Base-by-base conservation (phyloP, 2,797 vertebrate species). In the Gila robusta region DNA sequence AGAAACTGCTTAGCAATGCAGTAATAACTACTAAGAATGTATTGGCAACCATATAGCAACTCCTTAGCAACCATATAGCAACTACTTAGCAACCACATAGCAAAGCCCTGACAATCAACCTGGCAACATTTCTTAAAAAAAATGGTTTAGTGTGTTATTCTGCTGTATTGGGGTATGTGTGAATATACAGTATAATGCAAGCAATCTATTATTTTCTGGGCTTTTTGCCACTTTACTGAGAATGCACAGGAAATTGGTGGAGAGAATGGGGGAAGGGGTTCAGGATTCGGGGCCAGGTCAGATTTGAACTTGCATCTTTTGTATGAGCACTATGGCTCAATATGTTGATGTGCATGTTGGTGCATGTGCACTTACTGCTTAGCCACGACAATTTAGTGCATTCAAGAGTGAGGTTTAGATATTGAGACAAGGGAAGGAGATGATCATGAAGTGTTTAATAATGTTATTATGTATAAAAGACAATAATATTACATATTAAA, bases 161-260 rank as follows among this genome's bases (percentile, higher is more conserved):
- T 79, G 77, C n/a, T 44, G 56, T 83, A 35, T 26, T 35, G 39
- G 37, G 82, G n/a, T 52, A 23, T 44, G 1, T 74, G 56, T 69
- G 62, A 84, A 69, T 78, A 77, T 67, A 32, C 14, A 17, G 64
- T 66, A 28, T 84, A 77, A 83, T 83, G 72, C 23, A 52, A 52
- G 21, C 59, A 83, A 77, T 84, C 44, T 64, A 67, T 67, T n/a
- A 73, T n/a, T 67, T 86, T 77, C 79, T 73, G 28, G 70, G 78
- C 44, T 41, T 67, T 52, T 83, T 73, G 70, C 81, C 70, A 83
- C 39, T 47, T 44, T 49, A 76, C 71, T 49, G 72, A 77, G 72
- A 84, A 72, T 47, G 70, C 5, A 73, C 52, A n/a, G 54, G 70
- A 73, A 62, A 62, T 35, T 47, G 7, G 39, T 26, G 28, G 81